Evolutionary conservation across 2,797 vertebrate species (phyloP).

Genomic region (Pelobates cultripes): DNA sequence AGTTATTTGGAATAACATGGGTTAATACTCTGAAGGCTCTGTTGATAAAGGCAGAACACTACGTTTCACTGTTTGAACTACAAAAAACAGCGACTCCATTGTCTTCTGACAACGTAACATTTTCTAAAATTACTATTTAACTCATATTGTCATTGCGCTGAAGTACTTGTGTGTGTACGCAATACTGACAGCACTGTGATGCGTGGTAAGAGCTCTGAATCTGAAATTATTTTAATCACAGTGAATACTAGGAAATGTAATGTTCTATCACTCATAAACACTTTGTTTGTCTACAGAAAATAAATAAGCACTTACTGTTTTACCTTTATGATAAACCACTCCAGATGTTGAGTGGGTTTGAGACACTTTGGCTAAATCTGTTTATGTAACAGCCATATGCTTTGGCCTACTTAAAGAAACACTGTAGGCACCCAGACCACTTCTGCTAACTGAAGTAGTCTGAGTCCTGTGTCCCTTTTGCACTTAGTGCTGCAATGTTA

Average conservation of each 20-base stretch:
- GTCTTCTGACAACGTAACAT: background rate
- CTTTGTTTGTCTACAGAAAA: slow-evolving; percentile 1
- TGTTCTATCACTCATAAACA: background rate
- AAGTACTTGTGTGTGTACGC: background rate
- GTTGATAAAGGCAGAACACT: too few relatives aligned
- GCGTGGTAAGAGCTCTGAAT: background rate
- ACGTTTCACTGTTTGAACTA: too few relatives aligned
- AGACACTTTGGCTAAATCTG: background rate
- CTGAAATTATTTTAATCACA: background rate
- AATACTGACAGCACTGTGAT: background rate
- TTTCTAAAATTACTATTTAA: background rate
- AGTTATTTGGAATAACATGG: too few relatives aligned
- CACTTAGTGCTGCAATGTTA: too few relatives aligned
- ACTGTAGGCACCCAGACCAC: too few relatives aligned
- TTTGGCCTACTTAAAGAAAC: too few relatives aligned
- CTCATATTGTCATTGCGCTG: background rate
- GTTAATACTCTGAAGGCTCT: too few relatives aligned
- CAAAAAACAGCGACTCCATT: background rate
- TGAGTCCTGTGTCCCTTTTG: too few relatives aligned
- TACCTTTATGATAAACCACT: background rate
- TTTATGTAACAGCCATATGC: background rate
- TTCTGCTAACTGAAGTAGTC: too few relatives aligned
- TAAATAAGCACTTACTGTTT: background rate
- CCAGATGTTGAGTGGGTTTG: background rate
- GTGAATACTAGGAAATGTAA: background rate